Evolutionary conservation across 2,797 vertebrate species (phyloP), one percentile per base, ranked within the genome.

Genomic region (Mergus octosetaceus): DNA sequence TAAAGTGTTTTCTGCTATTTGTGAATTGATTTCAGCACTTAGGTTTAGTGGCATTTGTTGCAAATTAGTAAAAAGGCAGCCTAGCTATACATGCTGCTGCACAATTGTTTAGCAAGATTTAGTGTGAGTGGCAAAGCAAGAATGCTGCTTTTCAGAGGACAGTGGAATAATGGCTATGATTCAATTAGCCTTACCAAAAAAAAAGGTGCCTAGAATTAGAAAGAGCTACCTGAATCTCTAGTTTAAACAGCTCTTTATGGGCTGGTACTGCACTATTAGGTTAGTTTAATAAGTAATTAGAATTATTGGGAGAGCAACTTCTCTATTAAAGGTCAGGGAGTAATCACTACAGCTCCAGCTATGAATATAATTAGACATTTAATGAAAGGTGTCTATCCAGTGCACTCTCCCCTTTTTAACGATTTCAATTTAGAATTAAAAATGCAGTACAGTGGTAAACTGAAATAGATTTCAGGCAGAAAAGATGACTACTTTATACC

Each of bases 281-380:
- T 82, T 90, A 70, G 65, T 79, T 90, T 89, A 87, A 93, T 30
- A 77, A 87, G 78, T 38, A 85, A 90, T 90, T 65, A 72, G 58
- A 92, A 82, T 86, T 76, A 90, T 4, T 38, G 32, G 47, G 53
- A 86, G n/a, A 93, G 38, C 58, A 87, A 53, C 43, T 47, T 69
- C 62, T 83, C 76, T 86, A 49, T 81, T 90, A 82, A 93, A 68
- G 58, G 57, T 90, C 56, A 69, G 66, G 70, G 53, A 82, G 47
- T 11, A 87, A 75, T 72, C 32, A 62, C 76, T 73, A 53, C 9
- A 71, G 69, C 32, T 92, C 73, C 66, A 92, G 62, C 70, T 77
- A 90, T 69, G 71, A 86, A 53, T 84, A 87, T 73, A 94, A 93
- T 78, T 73, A 66, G 73, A 32, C 64, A 84, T 76, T 91, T 94